phyloP scores from a whole-genome alignment of 2,113 vertebrate species.

The Reinhardtius hippoglossoides region DNA sequence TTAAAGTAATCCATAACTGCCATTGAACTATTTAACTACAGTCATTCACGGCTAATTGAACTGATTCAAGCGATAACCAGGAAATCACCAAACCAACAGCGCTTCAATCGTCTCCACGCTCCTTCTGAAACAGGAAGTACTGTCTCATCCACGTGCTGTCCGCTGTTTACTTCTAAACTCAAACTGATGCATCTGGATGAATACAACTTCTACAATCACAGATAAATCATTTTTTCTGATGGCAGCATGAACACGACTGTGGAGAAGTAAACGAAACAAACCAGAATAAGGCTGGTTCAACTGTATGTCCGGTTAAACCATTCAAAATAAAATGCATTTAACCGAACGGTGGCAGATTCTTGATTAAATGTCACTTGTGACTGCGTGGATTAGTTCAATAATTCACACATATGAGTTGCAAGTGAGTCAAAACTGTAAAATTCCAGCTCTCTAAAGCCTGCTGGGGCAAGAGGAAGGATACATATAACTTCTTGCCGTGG shows the following conservation, averaged over 20 bases:
- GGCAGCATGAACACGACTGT: neutral
- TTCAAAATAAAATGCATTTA: slow-evolving; percentile 44
- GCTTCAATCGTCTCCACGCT: neutral
- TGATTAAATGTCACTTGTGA: neutral
- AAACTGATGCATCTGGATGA: neutral
- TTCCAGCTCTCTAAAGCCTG: accelerated
- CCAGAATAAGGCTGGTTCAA: accelerated
- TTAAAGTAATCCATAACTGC: neutral
- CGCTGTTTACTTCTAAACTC: neutral
- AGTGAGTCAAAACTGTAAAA: neutral
- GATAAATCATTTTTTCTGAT: neutral
- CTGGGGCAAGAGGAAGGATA: neutral
- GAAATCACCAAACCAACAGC: neutral
- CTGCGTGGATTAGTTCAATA: neutral
- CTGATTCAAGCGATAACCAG: neutral
- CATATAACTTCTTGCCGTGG: neutral
- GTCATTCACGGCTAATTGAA: neutral
- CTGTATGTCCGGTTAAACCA: neutral
- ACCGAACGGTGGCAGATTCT: neutral
- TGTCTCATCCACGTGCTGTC: neutral
- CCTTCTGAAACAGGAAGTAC: slow-evolving; percentile 23
- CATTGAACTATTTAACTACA: slow-evolving; percentile 3
- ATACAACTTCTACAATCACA: neutral
- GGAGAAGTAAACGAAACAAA: neutral
- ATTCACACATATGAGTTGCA: neutral